Base-by-base conservation (phyloP, 2,797 vertebrate genomes). In the Lophotriccus pileatus region DNA sequence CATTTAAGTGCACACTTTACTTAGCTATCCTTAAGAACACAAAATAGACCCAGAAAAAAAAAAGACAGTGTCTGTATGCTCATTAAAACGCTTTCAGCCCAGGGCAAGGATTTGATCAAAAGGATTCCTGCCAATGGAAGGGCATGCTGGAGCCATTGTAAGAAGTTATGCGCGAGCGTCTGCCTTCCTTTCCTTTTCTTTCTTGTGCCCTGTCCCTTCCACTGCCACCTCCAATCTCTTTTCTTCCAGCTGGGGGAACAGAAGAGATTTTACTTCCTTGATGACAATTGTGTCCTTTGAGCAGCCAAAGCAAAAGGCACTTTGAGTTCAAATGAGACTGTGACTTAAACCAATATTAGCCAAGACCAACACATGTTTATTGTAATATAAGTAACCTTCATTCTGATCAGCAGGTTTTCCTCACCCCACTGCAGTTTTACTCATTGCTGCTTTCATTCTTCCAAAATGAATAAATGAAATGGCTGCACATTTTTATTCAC, bases 381-480 rank as follows among this genome's bases (percentile, higher is more conserved):
- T 97, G 96, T 97, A 97, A 97, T 90, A 76, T 89, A 84, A 92
- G 86, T 94, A 95, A 73, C 63, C 52, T 95, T 81, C 58, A 67
- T 89, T 91, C 64, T 39, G 79, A 94, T 93, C 93, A 95, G 94
- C 90, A 95, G 62, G 94, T 76, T 97, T 96, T 95, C 88, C 89
- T 93, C 78, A 30, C 82, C 93, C 32, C 69, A 90, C 94, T 66
- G 89, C 89, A 97, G 93, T 97, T 97, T 96, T 88, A 91, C 96
- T 95, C 96, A 87, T 94, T 90, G 96, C 92, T 87, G 85, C 95
- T 98, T 97, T 97, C 91, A 95, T 94, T 96, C 91, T 86, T 97
- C 97, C 92, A 97, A 98, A 97, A 96, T 97, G 97, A 98, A 95
- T 93, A 98, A 98, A 97, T 94, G 92, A 72, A 95, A 95, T 86